Evolutionary conservation across 2,888 invertebrate genomes (phyloP), one percentile per base, ranked within the genome.

Genomic region (Sipha maydis): DNA sequence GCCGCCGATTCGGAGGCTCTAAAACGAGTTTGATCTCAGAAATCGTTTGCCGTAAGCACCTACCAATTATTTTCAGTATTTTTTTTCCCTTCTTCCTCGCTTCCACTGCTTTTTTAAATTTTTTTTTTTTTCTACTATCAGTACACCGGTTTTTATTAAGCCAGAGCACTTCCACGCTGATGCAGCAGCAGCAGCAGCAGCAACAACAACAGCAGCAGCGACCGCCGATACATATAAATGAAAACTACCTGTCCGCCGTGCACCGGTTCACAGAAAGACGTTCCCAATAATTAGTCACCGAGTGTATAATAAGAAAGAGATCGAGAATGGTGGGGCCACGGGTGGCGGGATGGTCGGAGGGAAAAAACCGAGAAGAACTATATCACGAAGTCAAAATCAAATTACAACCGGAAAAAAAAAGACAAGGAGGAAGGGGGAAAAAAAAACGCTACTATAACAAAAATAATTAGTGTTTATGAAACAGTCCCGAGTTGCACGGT

Each of bases 1-100:
- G 77, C 84, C 85, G 85, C 67, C 67, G 77, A 85, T 67, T 88
- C 88, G 88, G 82, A 88, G 80, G 88, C 88, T 88, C 17, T 9
- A 79, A 80, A 88, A 88, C 88, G 69, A 82, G 88, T 88, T 88
- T 88, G 88, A 88, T 88, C 88, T 88, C 88, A 41, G 61, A 80
- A 61, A 80, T 86, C 80, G 88, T 88, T 88, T 88, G 88, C 88
- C 88, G 88, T 88, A 88, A 88, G 88, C 88, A 88, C 88, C 88
- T 82, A 88, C 88, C 88, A 88, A 88, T 88, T 88, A 88, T 88
- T 88, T 88, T 88, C 80, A 75, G 88, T 82, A 82, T 88, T 80
- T 75, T 78, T 73, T 56, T 75, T 38, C 17, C 78, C 48, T 25
- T 31, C 34, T 82, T 61, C 19, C 61, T 73, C 61, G 61, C 25